These are phyloP conservation scores for Tenthredo mesomela DNA, from an alignment of 2,888 invertebrate genomes.

Conservation along the genomic window DNA sequence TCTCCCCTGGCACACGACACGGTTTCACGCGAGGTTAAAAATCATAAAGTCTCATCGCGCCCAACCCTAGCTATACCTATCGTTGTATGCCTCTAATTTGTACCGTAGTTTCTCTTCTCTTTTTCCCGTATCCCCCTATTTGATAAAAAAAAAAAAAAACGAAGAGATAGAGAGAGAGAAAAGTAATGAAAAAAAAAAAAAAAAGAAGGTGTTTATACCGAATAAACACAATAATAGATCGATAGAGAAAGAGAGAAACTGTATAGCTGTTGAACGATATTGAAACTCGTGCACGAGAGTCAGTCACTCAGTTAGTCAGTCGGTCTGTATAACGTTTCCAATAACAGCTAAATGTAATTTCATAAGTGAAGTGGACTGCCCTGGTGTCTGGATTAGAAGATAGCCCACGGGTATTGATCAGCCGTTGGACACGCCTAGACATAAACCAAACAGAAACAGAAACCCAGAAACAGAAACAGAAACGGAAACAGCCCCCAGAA, in stretches of 20 bases:
- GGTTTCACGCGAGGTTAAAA: slow-evolving; percentile 38
- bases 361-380: slow-evolving; percentile 59
- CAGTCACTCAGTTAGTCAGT: slow-evolving; percentile 8
- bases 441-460: slow-evolving; percentile 73
- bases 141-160: not conserved
- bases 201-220: slow-evolving; percentile 19
- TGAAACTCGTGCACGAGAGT: not conserved
- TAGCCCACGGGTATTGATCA: slow-evolving; percentile 51
- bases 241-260: not conserved
- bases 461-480: slow-evolving; percentile 24
- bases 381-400: slow-evolving; percentile 49
- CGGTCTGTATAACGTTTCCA: slow-evolving; percentile 40
- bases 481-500: slow-evolving; percentile 3
- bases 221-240: slow-evolving; percentile 9
- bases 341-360: slow-evolving; percentile 60
- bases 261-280: slow-evolving; percentile 2
- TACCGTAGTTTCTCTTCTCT: not conserved
- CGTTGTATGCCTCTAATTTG: slow-evolving; percentile 34
- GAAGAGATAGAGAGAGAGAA: not conserved
- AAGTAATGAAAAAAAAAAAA: not conserved
- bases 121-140: not conserved
- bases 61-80: slow-evolving; percentile 27
- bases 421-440: slow-evolving; percentile 71
- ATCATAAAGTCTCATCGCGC: slow-evolving; percentile 44
- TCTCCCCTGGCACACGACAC: slow-evolving; percentile 22